Conservation (phyloP, 30 jellyfish, hydroid and myxozoan species). For the Rhopilema esculentum region DNA sequence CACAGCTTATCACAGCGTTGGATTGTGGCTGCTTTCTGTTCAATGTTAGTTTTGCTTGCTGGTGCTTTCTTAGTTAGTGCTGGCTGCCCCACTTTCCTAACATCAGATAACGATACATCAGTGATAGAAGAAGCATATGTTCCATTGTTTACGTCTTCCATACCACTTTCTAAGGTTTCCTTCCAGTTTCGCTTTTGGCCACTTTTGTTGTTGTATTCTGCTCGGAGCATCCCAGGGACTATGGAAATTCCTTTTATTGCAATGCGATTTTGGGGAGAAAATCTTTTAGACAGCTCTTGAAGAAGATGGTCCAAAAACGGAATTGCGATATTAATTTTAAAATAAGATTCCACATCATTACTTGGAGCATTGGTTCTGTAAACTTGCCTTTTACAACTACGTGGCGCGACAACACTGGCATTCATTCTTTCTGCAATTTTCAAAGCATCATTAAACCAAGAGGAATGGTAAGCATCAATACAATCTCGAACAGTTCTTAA, state of each 20-base stretch:
- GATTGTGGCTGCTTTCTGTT: not conserved
- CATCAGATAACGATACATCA: not conserved
- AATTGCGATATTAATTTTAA: not conserved
- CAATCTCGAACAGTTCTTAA: not conserved
- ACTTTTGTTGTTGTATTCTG: too few relatives aligned
- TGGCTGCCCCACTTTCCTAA: not conserved
- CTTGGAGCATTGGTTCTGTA: not conserved
- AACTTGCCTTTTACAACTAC: not conserved
- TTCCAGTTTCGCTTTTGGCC: not conserved
- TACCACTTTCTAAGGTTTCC: not conserved
- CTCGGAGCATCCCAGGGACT: too few relatives aligned
- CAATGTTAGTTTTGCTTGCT: not conserved
- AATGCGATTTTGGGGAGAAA: too few relatives aligned
- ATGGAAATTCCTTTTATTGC: too few relatives aligned
- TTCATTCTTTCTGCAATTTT: not conserved
- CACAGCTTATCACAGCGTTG: not conserved
- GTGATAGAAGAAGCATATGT: not conserved
- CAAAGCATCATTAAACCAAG: not conserved
- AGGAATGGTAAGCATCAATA: not conserved
- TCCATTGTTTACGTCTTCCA: not conserved
- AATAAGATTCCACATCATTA: too few relatives aligned
- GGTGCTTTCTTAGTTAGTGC: not conserved
- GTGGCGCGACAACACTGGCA: not conserved
- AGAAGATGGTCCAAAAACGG: too few relatives aligned
- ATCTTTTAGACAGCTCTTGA: too few relatives aligned